Base-by-base conservation (phyloP, 2,797 vertebrate species). In the Leptoclinus maculatus region DNA sequence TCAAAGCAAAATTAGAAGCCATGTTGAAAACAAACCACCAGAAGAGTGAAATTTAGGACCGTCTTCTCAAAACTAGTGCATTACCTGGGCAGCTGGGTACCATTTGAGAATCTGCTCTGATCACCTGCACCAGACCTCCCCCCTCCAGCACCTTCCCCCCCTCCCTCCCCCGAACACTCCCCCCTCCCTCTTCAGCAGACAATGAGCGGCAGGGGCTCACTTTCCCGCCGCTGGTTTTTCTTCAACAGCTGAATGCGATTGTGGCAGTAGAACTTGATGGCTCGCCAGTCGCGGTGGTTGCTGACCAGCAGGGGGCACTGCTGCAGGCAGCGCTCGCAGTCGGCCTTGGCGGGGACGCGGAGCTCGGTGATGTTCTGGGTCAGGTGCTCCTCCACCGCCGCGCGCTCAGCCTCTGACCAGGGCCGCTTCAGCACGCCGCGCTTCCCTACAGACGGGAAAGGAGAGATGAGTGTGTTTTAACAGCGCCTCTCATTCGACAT, bases 251-350 rank as follows among this genome's bases (percentile, higher is more conserved):
- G 95, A 59, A 96, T 96, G 81, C 95, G 95, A 81, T 96, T 96
- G 93, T 96, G 95, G 87, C 95, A 96, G 88, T 96, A 96, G 88
- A 96, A 96, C 82, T 96, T 96, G 68, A 96, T 94, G 62, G 95
- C 95, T 41, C 95, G 89, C 95, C 95, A 96, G 93, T 96, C 95
- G 0, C 95, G 93, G 62, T 89, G 93, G 90, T 96, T 96, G 87
- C 87, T 94, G 84, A 95, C 95, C 89, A 96, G 88, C 78, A 96
- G 92, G 67, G 95, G 95, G 85, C 95, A 96, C 91, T 93, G 93
- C 80, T 96, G 93, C 83, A 96, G 89, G 83, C 95, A 96, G 82
- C 95, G 95, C 85, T 96, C 95, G 1, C 95, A 96, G 92, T 96
- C 95, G 0, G 95, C 95, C 89, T 96, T 96, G 19, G 95, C 95